Conservation (phyloP, 2,113 vertebrate species). For the Chamaea fasciata region DNA sequence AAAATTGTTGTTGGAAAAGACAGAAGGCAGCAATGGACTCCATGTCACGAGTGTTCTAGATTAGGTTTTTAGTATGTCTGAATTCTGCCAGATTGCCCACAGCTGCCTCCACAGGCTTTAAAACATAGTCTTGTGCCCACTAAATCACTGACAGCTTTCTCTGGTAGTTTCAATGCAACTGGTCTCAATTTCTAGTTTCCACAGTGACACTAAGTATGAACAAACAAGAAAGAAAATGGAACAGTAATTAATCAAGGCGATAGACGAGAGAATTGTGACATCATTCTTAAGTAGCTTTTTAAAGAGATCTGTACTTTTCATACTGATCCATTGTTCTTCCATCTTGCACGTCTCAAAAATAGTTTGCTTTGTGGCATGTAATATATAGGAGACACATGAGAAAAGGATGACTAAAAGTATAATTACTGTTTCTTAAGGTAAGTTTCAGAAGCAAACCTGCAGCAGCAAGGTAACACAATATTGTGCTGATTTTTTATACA, state of each 20-base stretch:
- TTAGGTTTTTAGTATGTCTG: background rate
- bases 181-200: background rate
- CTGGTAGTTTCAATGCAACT: accelerated
- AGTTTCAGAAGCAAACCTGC: background rate
- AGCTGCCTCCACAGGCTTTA: background rate
- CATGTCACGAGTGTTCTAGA: background rate
- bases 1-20: background rate
- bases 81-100: background rate
- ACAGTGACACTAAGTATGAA: background rate
- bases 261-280: background rate
- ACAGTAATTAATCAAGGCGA: background rate
- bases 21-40: background rate
- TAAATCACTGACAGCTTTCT: background rate
- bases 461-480: background rate
- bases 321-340: background rate
- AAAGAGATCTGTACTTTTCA: background rate
- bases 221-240: background rate
- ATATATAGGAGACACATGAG: background rate
- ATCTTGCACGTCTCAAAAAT: background rate
- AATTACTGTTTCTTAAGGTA: background rate
- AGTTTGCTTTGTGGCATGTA: background rate
- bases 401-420: background rate
- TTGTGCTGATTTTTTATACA: background rate
- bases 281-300: background rate
- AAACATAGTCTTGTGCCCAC: background rate